These are phyloP conservation scores for Coendou prehensilis DNA, from an alignment of 2,797 vertebrate species.

Conservation along the genomic window DNA sequence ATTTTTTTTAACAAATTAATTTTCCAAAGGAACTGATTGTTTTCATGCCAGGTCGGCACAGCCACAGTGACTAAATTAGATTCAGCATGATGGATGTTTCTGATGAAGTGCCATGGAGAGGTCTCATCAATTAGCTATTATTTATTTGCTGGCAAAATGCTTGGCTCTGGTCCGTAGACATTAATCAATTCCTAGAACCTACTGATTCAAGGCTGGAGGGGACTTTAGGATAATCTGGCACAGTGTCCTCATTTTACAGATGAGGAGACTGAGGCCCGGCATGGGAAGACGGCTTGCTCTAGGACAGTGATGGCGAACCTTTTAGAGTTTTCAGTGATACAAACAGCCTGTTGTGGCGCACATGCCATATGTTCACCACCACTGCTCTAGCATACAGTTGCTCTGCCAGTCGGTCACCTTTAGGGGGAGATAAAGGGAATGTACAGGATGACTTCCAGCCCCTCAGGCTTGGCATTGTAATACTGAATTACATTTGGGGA, in stretches of 20 bases:
- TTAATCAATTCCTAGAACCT: conserved; percentile 61
- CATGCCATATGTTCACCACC: not conserved
- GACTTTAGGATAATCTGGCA: not conserved
- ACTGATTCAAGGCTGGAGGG: conserved; percentile 20
- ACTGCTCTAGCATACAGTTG: not conserved
- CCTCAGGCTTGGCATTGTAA: not conserved
- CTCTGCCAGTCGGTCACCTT: not conserved
- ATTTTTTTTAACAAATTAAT: conserved; percentile 77
- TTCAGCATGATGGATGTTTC: conserved; percentile 74
- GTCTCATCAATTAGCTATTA: conserved; percentile 77
- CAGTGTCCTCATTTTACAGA: not conserved
- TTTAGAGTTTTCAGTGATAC: not conserved
- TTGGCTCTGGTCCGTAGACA: conserved; percentile 53
- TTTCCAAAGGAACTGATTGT: conserved; percentile 75
- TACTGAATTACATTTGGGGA: not conserved
- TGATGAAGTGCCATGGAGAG: conserved; percentile 67
- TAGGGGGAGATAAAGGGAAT: not conserved
- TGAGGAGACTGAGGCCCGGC: conserved; percentile 14
- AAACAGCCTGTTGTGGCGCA: not conserved
- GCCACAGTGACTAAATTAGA: conserved; percentile 77
- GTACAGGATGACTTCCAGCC: not conserved
- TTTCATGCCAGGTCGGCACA: conserved; percentile 72
- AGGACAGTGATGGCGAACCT: not conserved
- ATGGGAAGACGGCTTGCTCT: not conserved
- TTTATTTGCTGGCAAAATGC: conserved; percentile 74